Conservation (phyloP, 2,113 vertebrate genomes). For the Orientallactaga bullata region DNA sequence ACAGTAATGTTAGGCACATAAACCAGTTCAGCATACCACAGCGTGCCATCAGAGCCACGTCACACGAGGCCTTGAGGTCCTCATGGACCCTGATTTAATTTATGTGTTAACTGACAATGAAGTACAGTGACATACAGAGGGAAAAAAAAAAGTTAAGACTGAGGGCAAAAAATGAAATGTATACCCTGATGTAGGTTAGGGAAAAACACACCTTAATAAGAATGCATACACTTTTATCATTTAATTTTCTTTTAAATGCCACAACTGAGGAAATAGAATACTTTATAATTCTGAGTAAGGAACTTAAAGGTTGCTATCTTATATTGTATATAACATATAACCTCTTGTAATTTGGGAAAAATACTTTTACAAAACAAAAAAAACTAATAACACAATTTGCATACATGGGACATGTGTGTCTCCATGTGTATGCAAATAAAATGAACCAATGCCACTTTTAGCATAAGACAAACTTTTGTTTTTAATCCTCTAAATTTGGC, state of each 20-base stretch:
- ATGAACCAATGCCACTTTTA: conserved; percentile 16
- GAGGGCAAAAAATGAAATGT: conserved; percentile 12
- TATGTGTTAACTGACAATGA: not conserved
- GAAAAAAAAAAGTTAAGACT: not conserved
- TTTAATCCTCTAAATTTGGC: not conserved
- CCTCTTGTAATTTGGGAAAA: conserved; percentile 26
- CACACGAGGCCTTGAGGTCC: not conserved
- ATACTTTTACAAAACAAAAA: not conserved
- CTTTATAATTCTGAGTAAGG: conserved; percentile 9
- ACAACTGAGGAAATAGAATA: conserved; percentile 17
- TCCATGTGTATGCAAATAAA: not conserved
- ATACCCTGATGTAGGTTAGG: not conserved
- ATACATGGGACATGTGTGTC: not conserved
- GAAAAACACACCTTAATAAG: not conserved
- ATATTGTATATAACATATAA: not conserved
- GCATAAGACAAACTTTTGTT: conserved; percentile 31
- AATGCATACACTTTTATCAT: not conserved
- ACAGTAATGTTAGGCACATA: not conserved
- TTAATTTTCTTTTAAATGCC: conserved; percentile 56
- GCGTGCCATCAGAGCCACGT: not conserved
- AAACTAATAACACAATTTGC: conserved; percentile 18
- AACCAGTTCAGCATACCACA: not conserved
- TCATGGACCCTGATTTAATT: conserved; percentile 50
- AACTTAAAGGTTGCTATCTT: not conserved
- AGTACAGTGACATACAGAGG: not conserved